Evolutionary conservation across 2,113 vertebrate species (phyloP).

Genomic region (Rallus limicola): DNA sequence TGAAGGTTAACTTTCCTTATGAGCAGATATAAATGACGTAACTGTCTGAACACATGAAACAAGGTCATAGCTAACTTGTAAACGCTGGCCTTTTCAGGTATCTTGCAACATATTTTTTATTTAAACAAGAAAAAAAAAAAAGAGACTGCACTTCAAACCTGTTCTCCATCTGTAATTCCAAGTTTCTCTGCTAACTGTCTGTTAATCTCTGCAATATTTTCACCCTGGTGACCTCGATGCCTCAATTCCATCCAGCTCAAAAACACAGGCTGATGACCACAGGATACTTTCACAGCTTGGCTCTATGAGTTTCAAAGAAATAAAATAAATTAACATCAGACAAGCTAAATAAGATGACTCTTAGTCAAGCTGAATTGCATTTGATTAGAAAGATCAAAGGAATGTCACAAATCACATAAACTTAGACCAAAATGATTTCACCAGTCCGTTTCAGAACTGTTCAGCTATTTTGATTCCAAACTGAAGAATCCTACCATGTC

Average conservation of each 20-base stretch:
- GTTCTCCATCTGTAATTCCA: slow-evolving; percentile 86
- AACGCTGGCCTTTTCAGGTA: background rate
- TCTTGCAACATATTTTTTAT: background rate
- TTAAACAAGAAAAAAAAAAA: background rate
- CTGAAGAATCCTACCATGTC: background rate
- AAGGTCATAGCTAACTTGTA: background rate
- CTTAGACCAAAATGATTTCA: background rate
- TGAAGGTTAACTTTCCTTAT: background rate
- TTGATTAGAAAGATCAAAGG: background rate
- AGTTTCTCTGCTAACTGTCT: slow-evolving; percentile 89
- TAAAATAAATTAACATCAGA: background rate
- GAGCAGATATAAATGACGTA: background rate
- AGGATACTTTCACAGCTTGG: slow-evolving; percentile 88
- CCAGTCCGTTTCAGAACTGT: background rate
- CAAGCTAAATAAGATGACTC: background rate
- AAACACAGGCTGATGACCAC: slow-evolving; percentile 78
- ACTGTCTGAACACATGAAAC: background rate
- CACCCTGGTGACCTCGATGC: slow-evolving; percentile 63
- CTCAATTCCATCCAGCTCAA: slow-evolving; percentile 89
- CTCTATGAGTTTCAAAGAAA: slow-evolving; percentile 73
- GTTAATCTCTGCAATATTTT: slow-evolving; percentile 85
- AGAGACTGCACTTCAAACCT: slow-evolving; percentile 75
- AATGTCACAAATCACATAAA: background rate
- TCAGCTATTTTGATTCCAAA: background rate
- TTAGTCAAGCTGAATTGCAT: background rate